Evolutionary conservation across 2,888 invertebrate species (phyloP), one percentile per base, ranked within the genome.

Genomic region (Meteorus cinctellus): DNA sequence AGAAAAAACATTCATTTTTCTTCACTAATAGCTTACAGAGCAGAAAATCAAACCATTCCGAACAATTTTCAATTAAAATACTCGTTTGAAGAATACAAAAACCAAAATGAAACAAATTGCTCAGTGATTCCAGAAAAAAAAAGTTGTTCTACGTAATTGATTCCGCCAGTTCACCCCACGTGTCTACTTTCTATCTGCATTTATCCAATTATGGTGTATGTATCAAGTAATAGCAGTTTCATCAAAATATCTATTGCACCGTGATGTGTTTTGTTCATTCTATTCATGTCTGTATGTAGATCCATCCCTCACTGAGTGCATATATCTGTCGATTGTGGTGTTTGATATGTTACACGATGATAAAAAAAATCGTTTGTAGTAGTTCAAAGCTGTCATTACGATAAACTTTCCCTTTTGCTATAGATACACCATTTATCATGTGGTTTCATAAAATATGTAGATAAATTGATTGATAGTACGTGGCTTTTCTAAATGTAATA

Each of bases 331-430:
- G 34, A 72, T 72, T 65, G 66, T 51, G 27, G 51, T 62, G 51
- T 6, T 31, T 65, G 48, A 65, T 65, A 62, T 51, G 41, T 34
- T 36, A 51, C 55, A 55, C 41, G 59, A 67, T 59, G 66, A 73
- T 73, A 73, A 59, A 34, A 36, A 36, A 48, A 24, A 70, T 73
- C 55, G 31, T 36, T 66, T 24, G 36, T 70, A 65, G 36, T 70
- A 65, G 55, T 62, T 59, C 45, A 62, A 69, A 69, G 69, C 73
- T 76, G 69, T 73, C 51, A 69, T 76, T 76, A 72, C 68, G 73
- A 69, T 69, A 73, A 73, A 77, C 68, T 70, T 75, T 75, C 66
- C 74, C 69, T 65, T 27, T 65, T 59, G 63, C 51, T 60, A 67
- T 51, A 66, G 36, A 63, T 51, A 8, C 45, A n/a, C 24, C 34